Evolutionary conservation across 1,140 invertebrate genomes (phyloP).

Genomic region (Caerostris extrusa): DNA sequence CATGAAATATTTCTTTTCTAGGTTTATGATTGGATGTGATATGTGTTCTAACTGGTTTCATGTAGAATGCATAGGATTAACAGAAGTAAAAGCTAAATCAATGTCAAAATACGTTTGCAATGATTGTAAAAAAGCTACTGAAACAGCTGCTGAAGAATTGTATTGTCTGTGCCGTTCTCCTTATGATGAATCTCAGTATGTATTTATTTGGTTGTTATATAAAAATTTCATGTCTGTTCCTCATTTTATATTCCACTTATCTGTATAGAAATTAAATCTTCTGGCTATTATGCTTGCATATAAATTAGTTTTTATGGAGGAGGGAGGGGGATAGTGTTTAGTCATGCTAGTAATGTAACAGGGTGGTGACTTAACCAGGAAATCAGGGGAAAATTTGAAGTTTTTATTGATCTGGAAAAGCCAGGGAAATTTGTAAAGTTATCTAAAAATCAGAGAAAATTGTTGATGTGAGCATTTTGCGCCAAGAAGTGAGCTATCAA

Average conservation of each 20-base stretch:
- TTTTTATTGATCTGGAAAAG: too few species aligned
- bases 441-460: too few species aligned
- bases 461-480: too few species aligned
- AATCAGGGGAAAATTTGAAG: too few species aligned
- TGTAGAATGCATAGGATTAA: conserved; percentile 96
- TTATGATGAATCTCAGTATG: conserved; percentile 98
- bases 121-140: conserved; percentile 85
- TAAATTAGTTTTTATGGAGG: not conserved
- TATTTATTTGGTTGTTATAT: conserved; percentile 78
- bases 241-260: not conserved
- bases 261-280: not conserved
- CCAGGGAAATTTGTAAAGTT: too few species aligned
- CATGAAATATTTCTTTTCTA: conserved; percentile 80
- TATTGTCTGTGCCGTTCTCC: conserved; percentile 98
- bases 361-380: not conserved
- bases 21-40: conserved; percentile 98
- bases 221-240: conserved; percentile 49
- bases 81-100: conserved; percentile 94
- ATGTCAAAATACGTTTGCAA: conserved; percentile 93
- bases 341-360: not conserved
- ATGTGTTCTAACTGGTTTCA: conserved; percentile 99
- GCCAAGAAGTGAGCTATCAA: too few species aligned
- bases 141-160: conserved; percentile 84
- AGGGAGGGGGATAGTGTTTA: not conserved
- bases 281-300: not conserved